These are phyloP conservation scores for Phenacoccus solenopsis DNA, from an alignment of 1,140 invertebrate genomes.

Conservation along the genomic window DNA sequence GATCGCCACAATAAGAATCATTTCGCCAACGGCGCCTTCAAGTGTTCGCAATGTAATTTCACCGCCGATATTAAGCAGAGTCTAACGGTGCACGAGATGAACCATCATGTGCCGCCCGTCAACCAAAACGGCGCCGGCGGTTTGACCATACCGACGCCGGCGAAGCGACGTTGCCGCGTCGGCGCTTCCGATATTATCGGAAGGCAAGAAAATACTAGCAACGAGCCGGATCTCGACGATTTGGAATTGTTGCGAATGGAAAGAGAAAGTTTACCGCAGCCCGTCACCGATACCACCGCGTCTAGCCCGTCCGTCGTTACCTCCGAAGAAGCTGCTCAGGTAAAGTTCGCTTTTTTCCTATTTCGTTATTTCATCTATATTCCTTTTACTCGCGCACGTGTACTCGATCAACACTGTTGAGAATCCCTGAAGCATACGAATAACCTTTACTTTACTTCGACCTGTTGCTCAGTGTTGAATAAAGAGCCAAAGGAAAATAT, in stretches of 20 bases:
- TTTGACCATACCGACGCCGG: slow-evolving; percentile 30
- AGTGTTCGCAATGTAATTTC: slow-evolving; percentile 80
- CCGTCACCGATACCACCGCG: neutral
- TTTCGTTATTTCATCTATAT: too few species aligned
- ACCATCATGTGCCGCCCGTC: slow-evolving; percentile 66
- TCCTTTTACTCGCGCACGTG: too few species aligned
- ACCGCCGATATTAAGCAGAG: slow-evolving; percentile 85
- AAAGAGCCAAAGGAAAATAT: too few species aligned
- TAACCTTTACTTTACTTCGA: too few species aligned
- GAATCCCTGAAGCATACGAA: too few species aligned
- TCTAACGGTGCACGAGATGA: slow-evolving; percentile 80
- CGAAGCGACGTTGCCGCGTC: slow-evolving; percentile 47
- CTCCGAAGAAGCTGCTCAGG: neutral
- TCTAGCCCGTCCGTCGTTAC: too few species aligned
- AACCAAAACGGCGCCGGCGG: slow-evolving; percentile 36
- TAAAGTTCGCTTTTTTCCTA: neutral
- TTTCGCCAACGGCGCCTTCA: slow-evolving; percentile 56
- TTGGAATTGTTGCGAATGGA: neutral
- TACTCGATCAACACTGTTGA: too few species aligned
- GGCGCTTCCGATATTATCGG: slow-evolving; percentile 44
- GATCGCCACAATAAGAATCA: slow-evolving; percentile 88
- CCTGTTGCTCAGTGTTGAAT: too few species aligned
- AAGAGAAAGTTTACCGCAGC: slow-evolving; percentile 2
- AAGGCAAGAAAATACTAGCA: neutral
- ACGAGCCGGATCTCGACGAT: neutral